A percentile compares a stretch with the other conserved stretches of the same genome.
Evolutionary conservation across 2,113 vertebrate species (phyloP).

Genomic region (Mungos mungo): DNA sequence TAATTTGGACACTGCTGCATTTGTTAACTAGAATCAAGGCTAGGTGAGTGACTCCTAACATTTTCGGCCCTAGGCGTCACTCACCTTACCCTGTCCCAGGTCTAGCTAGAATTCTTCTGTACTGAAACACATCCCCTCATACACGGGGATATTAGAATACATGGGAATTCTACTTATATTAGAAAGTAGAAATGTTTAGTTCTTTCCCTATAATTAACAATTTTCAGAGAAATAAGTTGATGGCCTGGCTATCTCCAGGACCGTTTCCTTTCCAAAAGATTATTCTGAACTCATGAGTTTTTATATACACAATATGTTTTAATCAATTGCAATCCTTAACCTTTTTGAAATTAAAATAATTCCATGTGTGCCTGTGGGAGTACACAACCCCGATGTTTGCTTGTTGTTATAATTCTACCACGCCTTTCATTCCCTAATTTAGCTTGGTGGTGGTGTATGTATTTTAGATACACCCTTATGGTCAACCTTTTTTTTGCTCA

Average conservation of each 20-base stretch:
- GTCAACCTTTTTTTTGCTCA: not conserved
- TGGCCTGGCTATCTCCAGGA: not conserved
- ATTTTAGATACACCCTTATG: not conserved
- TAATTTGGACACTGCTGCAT: not conserved
- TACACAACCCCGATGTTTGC: not conserved
- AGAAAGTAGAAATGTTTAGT: not conserved
- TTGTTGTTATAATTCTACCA: not conserved
- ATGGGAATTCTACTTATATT: not conserved
- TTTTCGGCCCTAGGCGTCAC: not conserved
- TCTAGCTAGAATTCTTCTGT: not conserved
- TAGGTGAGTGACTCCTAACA: not conserved
- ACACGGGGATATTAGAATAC: not conserved
- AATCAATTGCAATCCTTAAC: not conserved
- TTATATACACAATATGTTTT: conserved; percentile 8
- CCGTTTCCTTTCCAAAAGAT: conserved; percentile 26
- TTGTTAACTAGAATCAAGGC: not conserved
- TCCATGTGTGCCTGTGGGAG: not conserved
- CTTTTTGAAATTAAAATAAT: not conserved
- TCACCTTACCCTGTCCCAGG: not conserved
- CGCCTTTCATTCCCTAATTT: too few species aligned
- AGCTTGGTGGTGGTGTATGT: not conserved
- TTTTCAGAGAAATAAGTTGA: not conserved
- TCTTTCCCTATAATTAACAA: not conserved
- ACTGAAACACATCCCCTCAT: not conserved
- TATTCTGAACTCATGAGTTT: not conserved